These are phyloP conservation scores for Monochamus alternatus DNA, from an alignment of 2,888 invertebrate genomes.

Conservation along the genomic window DNA sequence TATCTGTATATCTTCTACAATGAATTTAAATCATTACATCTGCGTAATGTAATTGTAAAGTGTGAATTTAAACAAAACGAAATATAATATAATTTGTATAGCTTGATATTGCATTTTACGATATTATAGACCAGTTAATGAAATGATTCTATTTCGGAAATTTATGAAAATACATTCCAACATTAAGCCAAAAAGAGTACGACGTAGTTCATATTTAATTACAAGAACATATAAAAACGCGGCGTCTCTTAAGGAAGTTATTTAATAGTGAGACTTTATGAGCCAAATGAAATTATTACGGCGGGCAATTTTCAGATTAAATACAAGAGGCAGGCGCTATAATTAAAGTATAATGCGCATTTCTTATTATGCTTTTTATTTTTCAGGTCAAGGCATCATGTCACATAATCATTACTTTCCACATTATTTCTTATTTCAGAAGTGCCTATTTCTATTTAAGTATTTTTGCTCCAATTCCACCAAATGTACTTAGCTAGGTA, in stretches of 20 bases:
- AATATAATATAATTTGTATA: too few relatives aligned
- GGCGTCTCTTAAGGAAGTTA: not conserved
- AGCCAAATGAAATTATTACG: slow-evolving; percentile 12
- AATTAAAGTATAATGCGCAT: not conserved
- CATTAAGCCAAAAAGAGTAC: too few relatives aligned
- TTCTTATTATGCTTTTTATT: not conserved
- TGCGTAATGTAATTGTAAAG: too few relatives aligned
- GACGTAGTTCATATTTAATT: not conserved
- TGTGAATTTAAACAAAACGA: too few relatives aligned
- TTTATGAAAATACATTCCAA: too few relatives aligned
- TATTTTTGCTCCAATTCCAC: too few relatives aligned
- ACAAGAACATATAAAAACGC: not conserved
- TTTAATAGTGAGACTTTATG: slow-evolving; percentile 6
- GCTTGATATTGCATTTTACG: too few relatives aligned
- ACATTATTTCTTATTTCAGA: slow-evolving; percentile 11
- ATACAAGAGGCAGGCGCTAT: not conserved
- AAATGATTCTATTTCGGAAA: too few relatives aligned
- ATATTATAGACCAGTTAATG: too few relatives aligned
- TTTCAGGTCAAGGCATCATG: not conserved
- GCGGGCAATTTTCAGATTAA: slow-evolving; percentile 9
- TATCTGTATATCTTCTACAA: too few relatives aligned
- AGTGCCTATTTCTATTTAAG: not conserved
- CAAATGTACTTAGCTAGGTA: too few relatives aligned
- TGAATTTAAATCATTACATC: too few relatives aligned
- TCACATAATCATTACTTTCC: not conserved